A percentile compares a stretch with the other conserved stretches of the same genome.
phyloP scores from a whole-genome alignment of 2,113 vertebrate species.

The Clarias magur region DNA sequence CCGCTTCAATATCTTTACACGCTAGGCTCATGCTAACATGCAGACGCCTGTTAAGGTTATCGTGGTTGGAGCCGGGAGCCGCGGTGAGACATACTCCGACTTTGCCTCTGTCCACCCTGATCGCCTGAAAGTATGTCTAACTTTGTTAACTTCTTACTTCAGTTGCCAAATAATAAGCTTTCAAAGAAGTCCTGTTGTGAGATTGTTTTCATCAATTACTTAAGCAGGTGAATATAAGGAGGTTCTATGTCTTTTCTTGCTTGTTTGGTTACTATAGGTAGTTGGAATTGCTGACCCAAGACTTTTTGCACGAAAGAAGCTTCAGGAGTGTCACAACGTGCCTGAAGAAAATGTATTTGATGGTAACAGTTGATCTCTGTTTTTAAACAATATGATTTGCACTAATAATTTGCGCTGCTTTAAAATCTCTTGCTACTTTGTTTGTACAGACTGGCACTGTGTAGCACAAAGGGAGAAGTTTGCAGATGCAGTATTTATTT shows the following conservation, averaged over 20 bases:
- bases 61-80: constrained; percentile 74
- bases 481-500: constrained; percentile 80
- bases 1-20: background rate
- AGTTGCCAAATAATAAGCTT: background rate
- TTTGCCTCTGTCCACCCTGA: constrained; percentile 70
- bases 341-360: constrained; percentile 69
- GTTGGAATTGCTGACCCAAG: constrained; percentile 78
- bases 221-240: background rate
- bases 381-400: background rate
- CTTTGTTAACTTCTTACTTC: background rate
- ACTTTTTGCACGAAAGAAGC: constrained; percentile 68
- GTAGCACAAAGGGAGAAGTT: constrained; percentile 74
- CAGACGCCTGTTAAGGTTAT: constrained; percentile 65
- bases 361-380: constrained; percentile 56
- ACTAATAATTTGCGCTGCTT: background rate
- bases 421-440: background rate
- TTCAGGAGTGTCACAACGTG: constrained; percentile 69
- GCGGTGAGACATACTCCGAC: constrained; percentile 69
- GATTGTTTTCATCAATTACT: background rate
- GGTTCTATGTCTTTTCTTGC: background rate
- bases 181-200: background rate
- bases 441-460: constrained; percentile 71
- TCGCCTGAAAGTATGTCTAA: constrained; percentile 66
- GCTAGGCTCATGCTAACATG: constrained; percentile 57
- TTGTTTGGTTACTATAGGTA: constrained; percentile 61